Base-by-base conservation (phyloP, 2,888 invertebrate genomes). In the Drosophila dives region DNA sequence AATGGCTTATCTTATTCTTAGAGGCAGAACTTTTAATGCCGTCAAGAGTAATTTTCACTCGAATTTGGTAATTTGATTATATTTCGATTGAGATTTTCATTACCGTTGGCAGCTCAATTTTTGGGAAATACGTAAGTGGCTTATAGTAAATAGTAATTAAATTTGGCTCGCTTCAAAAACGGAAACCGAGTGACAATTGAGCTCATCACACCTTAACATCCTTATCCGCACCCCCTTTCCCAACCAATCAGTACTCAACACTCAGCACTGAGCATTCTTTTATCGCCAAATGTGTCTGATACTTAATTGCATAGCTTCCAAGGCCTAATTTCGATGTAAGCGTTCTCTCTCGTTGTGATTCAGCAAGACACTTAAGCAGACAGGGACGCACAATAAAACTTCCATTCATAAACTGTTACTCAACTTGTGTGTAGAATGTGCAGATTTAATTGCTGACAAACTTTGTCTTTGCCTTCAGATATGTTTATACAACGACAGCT, bases 281-380 rank as follows among this genome's bases (percentile, higher is more conserved):
- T 33, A 32, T 48, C 17, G 58, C 23, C 58, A 58, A 45, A 51
- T 74, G 64, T 65, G 74, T 65, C 70, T 76, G 74, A 51, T 80
- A 77, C 63, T 74, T 75, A 80, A 81, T 83, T 77, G 80, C 67
- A 75, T 74, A 71, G 69, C 15, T 23, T 64, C 56, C 65, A 59
- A 32, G 45, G 50, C 36, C 42, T 26, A 48, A 61, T 32, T 32
- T 42, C 15, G 51, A 12, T 15, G 48, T 38, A 42, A 32, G 34
- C 67, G 55, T 23, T 12, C 10, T 56, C 38, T 40, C 32, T 29
- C 12, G 10, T 15, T 64, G 63, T 75, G 69, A 79, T 79, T 76
- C 63, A 49, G 66, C 48, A 72, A 80, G 69, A 77, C 77, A 63
- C 61, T 49, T 26, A 42, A 51, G 33, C 59, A 67, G 50, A 51